These are phyloP conservation scores for Listrodromus nycthemerus DNA, from an alignment of 2,888 invertebrate genomes.

Conservation along the genomic window DNA sequence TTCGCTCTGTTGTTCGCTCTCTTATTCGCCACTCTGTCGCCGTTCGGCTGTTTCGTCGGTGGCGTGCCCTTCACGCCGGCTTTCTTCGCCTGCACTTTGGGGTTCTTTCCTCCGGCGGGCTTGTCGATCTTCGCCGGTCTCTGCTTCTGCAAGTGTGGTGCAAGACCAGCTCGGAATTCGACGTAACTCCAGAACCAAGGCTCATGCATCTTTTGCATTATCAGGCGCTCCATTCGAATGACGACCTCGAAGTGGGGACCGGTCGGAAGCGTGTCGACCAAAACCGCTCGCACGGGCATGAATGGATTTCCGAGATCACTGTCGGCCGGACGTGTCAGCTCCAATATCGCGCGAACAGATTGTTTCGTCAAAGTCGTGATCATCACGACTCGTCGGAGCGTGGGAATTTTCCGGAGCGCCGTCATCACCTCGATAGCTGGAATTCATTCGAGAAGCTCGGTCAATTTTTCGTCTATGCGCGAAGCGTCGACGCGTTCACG, in stretches of 20 bases:
- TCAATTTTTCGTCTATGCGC: neutral
- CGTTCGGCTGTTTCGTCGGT: neutral
- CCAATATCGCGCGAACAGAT: constrained; percentile 82
- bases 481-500: neutral
- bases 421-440: constrained; percentile 81
- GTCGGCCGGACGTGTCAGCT: constrained; percentile 79
- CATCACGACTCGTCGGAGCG: constrained; percentile 80
- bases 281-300: constrained; percentile 79
- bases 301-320: constrained; percentile 78
- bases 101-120: neutral
- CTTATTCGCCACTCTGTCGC: constrained; percentile 12
- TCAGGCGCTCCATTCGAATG: constrained; percentile 80
- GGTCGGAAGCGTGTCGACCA: constrained; percentile 81
- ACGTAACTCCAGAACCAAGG: constrained; percentile 67
- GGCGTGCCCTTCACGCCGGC: constrained; percentile 10
- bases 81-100: constrained; percentile 36
- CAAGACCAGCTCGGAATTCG: constrained; percentile 50
- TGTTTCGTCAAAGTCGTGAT: constrained; percentile 82
- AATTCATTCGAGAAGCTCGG: constrained; percentile 46
- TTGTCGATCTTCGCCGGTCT: constrained; percentile 8
- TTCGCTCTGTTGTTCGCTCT: constrained; percentile 48
- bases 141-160: constrained; percentile 25
- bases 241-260: constrained; percentile 81
- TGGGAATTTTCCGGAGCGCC: constrained; percentile 78
- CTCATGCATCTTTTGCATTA: constrained; percentile 74